phyloP scores from a whole-genome alignment of 37 sponge, comb jelly and placozoan species.

The Ephydatia muelleri region DNA sequence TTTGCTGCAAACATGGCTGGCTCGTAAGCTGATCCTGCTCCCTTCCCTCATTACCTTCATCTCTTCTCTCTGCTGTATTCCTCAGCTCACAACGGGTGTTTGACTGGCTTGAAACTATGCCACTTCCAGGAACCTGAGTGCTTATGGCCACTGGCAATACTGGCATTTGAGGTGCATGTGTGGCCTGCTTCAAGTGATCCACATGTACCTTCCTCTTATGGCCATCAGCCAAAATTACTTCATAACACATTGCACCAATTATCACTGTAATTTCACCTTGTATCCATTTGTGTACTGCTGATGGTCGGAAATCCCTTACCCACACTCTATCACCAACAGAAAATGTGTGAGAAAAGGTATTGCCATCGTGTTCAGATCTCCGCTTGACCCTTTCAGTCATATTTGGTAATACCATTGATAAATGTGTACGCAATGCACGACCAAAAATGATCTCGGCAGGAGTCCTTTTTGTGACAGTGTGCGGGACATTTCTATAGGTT shows the following conservation, averaged over 20 bases:
- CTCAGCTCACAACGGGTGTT: no score
- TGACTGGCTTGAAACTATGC: no score
- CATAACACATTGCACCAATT: no score
- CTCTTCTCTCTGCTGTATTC: no score
- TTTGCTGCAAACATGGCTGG: no score
- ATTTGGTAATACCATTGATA: conserved; percentile 6
- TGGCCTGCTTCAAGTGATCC: not conserved
- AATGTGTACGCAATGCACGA: not conserved
- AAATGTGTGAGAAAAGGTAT: not conserved
- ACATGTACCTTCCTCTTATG: conserved; percentile 8
- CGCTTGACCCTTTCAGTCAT: not conserved
- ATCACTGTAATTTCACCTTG: not conserved
- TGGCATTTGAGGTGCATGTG: no score
- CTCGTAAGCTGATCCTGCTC: no score
- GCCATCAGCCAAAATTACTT: no score
- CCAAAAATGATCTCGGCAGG: conserved; percentile 5
- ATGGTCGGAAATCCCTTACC: conserved; percentile 8
- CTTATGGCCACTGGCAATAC: no score
- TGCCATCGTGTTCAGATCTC: not conserved
- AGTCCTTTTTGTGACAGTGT: not conserved
- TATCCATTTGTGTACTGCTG: not conserved
- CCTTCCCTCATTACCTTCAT: no score
- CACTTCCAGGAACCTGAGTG: no score
- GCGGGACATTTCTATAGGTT: conserved; percentile 5
- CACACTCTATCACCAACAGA: conserved; percentile 6